Percentiles rank a stretch among this genome's conserved stretches.
Evolutionary conservation across 1,140 invertebrate species (phyloP).

Genomic region (Oppia nitens): DNA sequence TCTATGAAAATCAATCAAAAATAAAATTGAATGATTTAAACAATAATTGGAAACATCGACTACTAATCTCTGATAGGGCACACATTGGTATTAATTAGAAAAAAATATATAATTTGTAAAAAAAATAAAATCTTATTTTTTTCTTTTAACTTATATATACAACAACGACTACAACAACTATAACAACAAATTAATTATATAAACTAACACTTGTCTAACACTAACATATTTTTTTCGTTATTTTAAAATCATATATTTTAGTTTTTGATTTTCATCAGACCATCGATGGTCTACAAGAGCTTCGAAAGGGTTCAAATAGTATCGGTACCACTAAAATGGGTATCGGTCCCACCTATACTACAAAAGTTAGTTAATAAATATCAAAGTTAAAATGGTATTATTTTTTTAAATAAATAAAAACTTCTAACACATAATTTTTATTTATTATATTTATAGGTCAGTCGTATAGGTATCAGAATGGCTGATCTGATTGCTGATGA

Average conservation of each 20-base stretch:
- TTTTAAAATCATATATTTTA: conserved; percentile 8
- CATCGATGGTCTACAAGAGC: conserved; percentile 88
- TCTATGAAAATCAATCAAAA: conserved; percentile 77
- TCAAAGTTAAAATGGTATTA: neutral
- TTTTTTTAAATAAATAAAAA: no score
- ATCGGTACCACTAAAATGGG: conserved; percentile 98
- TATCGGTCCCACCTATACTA: conserved; percentile 89
- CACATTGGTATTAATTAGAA: conserved; percentile 59
- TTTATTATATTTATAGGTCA: conserved; percentile 46
- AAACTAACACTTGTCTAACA: no score
- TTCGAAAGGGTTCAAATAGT: conserved; percentile 40
- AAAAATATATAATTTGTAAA: no score
- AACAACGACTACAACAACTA: no score
- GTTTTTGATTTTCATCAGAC: conserved; percentile 45
- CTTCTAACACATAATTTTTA: no score
- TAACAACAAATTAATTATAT: no score
- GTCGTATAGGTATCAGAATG: conserved; percentile 75
- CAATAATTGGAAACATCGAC: conserved; percentile 56
- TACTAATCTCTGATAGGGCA: conserved; percentile 87
- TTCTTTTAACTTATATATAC: no score
- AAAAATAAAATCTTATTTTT: no score
- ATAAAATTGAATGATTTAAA: no score
- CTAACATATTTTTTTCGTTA: conserved; percentile 4
- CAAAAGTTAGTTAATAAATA: conserved; percentile 40
- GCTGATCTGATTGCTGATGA: conserved; percentile 89